Evolutionary conservation across 2,888 invertebrate species (phyloP).

Genomic region (Philopedon plagiatum): DNA sequence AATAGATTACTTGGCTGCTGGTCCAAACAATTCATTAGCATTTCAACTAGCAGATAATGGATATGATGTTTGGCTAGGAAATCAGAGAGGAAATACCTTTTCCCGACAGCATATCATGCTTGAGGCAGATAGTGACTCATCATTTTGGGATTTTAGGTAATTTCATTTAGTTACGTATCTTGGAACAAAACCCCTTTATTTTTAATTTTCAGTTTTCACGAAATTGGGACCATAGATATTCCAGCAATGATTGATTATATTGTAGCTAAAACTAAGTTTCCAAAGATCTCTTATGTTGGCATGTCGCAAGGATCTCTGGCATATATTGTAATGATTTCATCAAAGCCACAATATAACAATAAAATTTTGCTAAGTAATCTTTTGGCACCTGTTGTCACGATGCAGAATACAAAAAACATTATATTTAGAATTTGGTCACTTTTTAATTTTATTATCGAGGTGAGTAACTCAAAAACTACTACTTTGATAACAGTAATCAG

Average conservation of each 20-base stretch:
- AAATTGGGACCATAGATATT: constrained; percentile 33
- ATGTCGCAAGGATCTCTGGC: constrained; percentile 32
- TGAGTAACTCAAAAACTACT: constrained; percentile 1
- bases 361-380: constrained; percentile 35
- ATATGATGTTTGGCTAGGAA: constrained; percentile 49
- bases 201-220: constrained; percentile 34
- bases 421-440: constrained; percentile 14
- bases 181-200: too few species aligned
- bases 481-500: too few species aligned
- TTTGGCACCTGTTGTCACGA: constrained; percentile 19
- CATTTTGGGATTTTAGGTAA: constrained; percentile 45
- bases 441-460: constrained; percentile 29
- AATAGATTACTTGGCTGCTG: constrained; percentile 15
- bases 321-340: constrained; percentile 24
- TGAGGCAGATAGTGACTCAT: constrained; percentile 17
- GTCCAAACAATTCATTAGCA: constrained; percentile 28
- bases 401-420: constrained; percentile 20
- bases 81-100: constrained; percentile 40
- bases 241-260: constrained; percentile 42
- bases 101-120: constrained; percentile 35
- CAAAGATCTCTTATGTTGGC: constrained; percentile 32
- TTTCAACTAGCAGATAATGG: constrained; percentile 41
- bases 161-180: too few species aligned
- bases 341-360: constrained; percentile 33
- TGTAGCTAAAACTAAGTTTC: neutral